Conservation (phyloP, 2,797 vertebrate genomes). For the Heteromormyrus szaboi region DNA sequence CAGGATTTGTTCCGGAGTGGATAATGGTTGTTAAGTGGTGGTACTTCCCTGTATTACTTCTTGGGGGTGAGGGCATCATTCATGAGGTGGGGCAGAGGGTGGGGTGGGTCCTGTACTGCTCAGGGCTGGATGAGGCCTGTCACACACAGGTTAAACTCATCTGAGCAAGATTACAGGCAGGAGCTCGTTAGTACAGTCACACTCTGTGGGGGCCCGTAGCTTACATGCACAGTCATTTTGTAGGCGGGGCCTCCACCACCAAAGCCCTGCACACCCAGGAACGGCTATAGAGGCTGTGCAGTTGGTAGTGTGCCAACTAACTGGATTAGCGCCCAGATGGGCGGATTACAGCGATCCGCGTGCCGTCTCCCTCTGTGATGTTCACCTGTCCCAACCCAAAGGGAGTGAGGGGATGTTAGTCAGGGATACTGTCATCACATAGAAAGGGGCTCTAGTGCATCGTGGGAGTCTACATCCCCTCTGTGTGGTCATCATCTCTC, state of each 20-base stretch:
- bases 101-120: not conserved
- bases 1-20: not conserved
- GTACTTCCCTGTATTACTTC: not conserved
- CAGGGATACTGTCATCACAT: not conserved
- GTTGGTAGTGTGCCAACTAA: constrained; percentile 34
- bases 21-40: not conserved
- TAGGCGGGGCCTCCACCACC: not conserved
- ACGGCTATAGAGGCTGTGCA: not conserved
- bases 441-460: not conserved
- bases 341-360: constrained; percentile 48
- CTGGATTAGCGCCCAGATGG: constrained; percentile 45
- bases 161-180: not conserved
- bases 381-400: not conserved
- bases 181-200: not conserved
- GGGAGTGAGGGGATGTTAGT: not conserved
- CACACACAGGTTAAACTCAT: not conserved
- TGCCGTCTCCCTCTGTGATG: not conserved
- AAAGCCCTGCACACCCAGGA: not conserved
- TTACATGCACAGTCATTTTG: not conserved
- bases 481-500: not conserved
- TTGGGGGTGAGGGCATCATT: not conserved
- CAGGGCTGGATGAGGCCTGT: not conserved
- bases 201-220: not conserved
- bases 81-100: not conserved
- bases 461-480: not conserved